phyloP scores from a whole-genome alignment of 2,888 invertebrate species.

The Tachina fera region DNA sequence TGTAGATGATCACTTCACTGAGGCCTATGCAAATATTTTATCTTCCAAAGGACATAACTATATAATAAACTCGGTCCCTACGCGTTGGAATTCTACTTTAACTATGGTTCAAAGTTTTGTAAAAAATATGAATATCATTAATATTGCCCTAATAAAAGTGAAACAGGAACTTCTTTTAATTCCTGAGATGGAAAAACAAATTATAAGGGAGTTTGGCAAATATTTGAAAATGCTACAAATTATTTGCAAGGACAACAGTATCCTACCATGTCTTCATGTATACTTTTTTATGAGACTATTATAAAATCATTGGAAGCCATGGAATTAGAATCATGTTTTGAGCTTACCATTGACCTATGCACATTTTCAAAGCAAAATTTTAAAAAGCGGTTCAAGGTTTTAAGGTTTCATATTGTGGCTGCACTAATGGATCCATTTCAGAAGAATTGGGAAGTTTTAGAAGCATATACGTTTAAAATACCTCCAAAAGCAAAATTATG shows the following conservation, averaged over 20 bases:
- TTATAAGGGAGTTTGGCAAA: slow-evolving; percentile 21
- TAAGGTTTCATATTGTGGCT: background rate
- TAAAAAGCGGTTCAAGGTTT: background rate
- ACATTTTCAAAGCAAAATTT: background rate
- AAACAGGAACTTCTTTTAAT: background rate
- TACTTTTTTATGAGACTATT: slow-evolving; percentile 21
- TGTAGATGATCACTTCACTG: slow-evolving; percentile 18
- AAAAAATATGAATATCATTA: slow-evolving; percentile 13
- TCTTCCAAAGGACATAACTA: no score
- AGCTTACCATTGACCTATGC: background rate
- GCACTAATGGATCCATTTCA: no score
- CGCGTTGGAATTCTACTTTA: no score
- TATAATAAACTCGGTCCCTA: slow-evolving; percentile 3
- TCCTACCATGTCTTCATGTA: slow-evolving; percentile 17
- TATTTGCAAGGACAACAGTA: background rate
- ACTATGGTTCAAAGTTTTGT: slow-evolving; percentile 7
- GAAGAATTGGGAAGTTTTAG: background rate
- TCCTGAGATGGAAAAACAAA: slow-evolving; percentile 12
- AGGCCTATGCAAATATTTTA: no score
- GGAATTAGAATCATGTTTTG: background rate
- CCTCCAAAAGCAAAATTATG: no score
- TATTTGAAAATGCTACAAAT: background rate
- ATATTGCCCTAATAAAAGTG: slow-evolving; percentile 5
- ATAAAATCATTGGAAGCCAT: background rate
- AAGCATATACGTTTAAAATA: background rate